Evolutionary conservation across 2,113 vertebrate species (phyloP).

Genomic region (Triplophysa siluroides): DNA sequence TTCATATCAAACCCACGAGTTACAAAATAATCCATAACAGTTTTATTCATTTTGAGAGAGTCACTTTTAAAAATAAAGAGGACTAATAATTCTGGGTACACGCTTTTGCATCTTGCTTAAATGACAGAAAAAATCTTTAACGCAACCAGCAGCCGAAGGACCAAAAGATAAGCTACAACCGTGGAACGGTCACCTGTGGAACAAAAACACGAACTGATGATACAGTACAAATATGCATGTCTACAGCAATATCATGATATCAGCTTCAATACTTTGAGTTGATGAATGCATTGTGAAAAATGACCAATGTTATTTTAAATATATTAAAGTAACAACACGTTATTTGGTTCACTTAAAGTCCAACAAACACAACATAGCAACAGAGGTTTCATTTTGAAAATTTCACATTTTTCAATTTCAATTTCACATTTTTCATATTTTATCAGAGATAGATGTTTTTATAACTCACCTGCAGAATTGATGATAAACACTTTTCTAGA

Average conservation of each 20-base stretch:
- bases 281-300: too few species aligned
- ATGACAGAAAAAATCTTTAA: slow-evolving; percentile 17
- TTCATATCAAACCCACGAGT: slow-evolving; percentile 41
- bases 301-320: too few species aligned
- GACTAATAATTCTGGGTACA: neutral
- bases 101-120: neutral
- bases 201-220: slow-evolving; percentile 45
- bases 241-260: neutral
- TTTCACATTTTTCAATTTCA: too few species aligned
- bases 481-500: slow-evolving; percentile 61
- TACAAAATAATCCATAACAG: neutral
- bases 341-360: too few species aligned
- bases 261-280: too few species aligned
- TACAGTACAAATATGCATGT: neutral
- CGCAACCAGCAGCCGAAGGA: neutral
- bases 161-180: slow-evolving; percentile 49
- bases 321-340: too few species aligned
- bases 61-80: neutral
- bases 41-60: too few species aligned
- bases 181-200: slow-evolving; percentile 57
- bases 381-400: too few species aligned
- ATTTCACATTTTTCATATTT: too few species aligned
- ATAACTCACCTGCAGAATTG: neutral
- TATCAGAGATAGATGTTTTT: too few species aligned
- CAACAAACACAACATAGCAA: too few species aligned